phyloP scores from a whole-genome alignment of 2,113 vertebrate species.

The Oncorhynchus tshawytscha region DNA sequence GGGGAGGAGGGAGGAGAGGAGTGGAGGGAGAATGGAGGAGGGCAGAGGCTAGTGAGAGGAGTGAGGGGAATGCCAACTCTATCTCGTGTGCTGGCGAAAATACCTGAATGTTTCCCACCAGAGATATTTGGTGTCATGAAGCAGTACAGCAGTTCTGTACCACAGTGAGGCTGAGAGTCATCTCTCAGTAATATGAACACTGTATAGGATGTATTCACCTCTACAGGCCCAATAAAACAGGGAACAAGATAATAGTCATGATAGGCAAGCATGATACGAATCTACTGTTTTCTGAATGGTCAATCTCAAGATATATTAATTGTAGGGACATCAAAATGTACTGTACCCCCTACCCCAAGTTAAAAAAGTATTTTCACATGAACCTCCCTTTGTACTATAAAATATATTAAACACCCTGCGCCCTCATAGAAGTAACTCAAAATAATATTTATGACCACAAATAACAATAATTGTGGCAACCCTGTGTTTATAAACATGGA shows the following conservation, averaged over 20 bases:
- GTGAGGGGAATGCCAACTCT: slow-evolving; percentile 18
- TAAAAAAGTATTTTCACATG: no score
- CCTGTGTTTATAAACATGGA: no score
- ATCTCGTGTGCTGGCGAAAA: not conserved
- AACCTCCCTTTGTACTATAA: no score
- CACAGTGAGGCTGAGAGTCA: not conserved
- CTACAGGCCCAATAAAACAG: not conserved
- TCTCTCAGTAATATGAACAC: not conserved
- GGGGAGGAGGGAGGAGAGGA: slow-evolving; percentile 28
- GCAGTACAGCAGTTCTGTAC: not conserved
- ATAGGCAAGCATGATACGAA: not conserved
- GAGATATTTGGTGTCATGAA: not conserved
- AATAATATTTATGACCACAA: no score
- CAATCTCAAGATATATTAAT: no score
- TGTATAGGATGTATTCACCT: not conserved
- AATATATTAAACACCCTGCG: no score
- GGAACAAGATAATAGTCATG: not conserved
- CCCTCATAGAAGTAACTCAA: no score
- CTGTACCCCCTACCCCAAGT: no score
- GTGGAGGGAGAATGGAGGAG: slow-evolving; percentile 11
- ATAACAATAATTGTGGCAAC: no score
- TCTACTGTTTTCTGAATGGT: no score
- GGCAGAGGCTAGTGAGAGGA: slow-evolving; percentile 31
- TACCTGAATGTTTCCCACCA: slow-evolving; percentile 14
- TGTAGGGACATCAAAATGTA: no score